Base-by-base conservation (phyloP, 2,797 vertebrate species). In the Falco naumanni region DNA sequence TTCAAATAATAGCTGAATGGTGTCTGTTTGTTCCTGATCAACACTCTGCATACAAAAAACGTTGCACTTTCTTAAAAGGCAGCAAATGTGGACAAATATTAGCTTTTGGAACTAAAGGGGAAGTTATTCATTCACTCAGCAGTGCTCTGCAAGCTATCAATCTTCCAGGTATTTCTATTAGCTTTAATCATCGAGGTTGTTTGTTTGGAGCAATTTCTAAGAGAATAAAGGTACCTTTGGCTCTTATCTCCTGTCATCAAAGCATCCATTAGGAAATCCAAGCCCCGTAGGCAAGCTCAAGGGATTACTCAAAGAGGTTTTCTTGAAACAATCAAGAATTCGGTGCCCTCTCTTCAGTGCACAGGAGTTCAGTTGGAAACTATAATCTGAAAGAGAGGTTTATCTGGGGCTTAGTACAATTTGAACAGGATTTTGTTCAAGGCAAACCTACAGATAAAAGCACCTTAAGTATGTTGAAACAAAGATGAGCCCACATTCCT, bases 21-120 rank as follows among this genome's bases (percentile, higher is more conserved):
- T 97, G 96, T 97, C 96, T 98, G 97, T 99, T 98, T 99, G 98
- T 98, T 98, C 98, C 98, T 95, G 98, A 98, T 98, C 98, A 97
- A 97, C 97, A 97, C 96, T 97, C 93, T 28, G 63, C 78, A 83
- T 90, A 84, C 85, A 96, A 95, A 94, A 68, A 97, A 93, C 71
- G 14, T 97, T 97, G 94, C 95, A 96, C 97, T 97, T 98, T 97
- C 98, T 97, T 96, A 96, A 97, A 98, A 97, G 96, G 96, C 97
- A 97, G 97, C 91, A 97, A 98, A 97, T 96, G 97, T 97, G 97
- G 96, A 97, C 98, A 98, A 98, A 98, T 98, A 98, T 98, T 98
- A 97, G 98, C 97, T 98, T 97, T 98, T 96, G 93, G 90, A 97
- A 97, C 97, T 97, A 97, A 97, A 97, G 95, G 96, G 98, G 98